Base-by-base conservation (phyloP, 2,113 vertebrate species). In the Callithrix jacchus region DNA sequence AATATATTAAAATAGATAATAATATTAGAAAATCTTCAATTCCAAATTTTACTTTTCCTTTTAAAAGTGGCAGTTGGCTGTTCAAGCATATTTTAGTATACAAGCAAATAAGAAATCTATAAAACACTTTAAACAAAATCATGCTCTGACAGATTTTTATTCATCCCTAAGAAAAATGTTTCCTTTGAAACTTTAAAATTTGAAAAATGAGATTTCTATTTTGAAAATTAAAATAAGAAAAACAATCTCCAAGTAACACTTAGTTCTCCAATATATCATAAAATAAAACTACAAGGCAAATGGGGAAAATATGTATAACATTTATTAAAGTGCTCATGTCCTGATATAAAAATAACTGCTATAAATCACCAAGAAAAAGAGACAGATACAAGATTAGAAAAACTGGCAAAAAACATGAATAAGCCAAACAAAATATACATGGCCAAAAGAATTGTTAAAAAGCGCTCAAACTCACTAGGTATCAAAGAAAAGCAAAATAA, bases 181-280 rank as follows among this genome's bases (percentile, higher is more conserved):
- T 40, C 56, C 37, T 86, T 68, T 74, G 45, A 93, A 93, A 93
- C 40, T 70, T 83, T 70, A 70, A 66, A 66, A 12, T 76, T 32
- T 82, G 54, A 94, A 96, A 88, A 91, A 73, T 81, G 37, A 93
- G 47, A 56, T n/a, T 92, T 76, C 71, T 89, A 86, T 82, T 96
- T 87, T 94, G 74, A 71, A 91, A 96, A 64, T 52, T 42, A 94
- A 95, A 92, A 7, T 45, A 56, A 56, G 86, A 93, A 79, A 95
- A 95, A 87, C 11, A 14, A 66, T 64, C 74, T 87, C 54, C 40
- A 95, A 90, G 71, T 97, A 86, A 94, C 81, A 82, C 42, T 68
- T 80, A 64, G 14, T 73, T 92, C 68, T 74, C 37, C 16, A 94
- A 71, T 27, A 52, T 0, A 81, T 85, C 77, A 89, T 70, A 82